Conservation (phyloP, 2,888 invertebrate genomes). For the Plemyria rubiginata region DNA sequence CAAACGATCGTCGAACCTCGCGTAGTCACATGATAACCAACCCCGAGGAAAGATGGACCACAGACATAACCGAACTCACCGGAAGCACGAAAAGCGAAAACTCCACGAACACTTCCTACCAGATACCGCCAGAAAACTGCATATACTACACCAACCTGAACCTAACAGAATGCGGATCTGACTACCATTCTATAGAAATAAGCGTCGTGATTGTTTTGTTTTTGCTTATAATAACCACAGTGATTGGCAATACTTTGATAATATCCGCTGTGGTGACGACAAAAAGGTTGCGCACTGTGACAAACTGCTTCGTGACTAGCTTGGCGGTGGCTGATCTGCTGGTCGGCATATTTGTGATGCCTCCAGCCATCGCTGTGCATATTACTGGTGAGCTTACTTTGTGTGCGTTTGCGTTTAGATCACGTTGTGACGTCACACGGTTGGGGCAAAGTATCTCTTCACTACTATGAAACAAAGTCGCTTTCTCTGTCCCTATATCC, state of each 20-base stretch:
- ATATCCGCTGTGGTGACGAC: constrained; percentile 95
- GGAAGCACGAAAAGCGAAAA: constrained; percentile 67
- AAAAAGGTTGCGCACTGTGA: constrained; percentile 94
- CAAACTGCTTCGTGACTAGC: constrained; percentile 98
- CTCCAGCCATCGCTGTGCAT: constrained; percentile 95
- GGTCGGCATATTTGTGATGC: constrained; percentile 97
- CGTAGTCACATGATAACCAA: constrained; percentile 69
- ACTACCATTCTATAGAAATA: constrained; percentile 80
- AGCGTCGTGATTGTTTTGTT: constrained; percentile 87
- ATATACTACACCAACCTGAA: constrained; percentile 37
- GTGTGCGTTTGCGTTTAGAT: too few species aligned
- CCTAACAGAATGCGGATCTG: constrained; percentile 39
- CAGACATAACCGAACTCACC: constrained; percentile 58
- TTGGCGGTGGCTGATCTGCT: constrained; percentile 96
- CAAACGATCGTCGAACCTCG: constrained; percentile 3
- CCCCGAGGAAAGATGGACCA: constrained; percentile 67
- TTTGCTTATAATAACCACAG: constrained; percentile 89
- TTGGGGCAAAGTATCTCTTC: too few species aligned
- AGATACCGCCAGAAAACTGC: constrained; percentile 50
- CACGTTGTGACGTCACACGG: too few species aligned
- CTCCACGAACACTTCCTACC: constrained; percentile 59
- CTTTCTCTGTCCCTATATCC: too few species aligned
- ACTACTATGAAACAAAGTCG: too few species aligned
- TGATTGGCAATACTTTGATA: constrained; percentile 95
- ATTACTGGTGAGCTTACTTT: constrained; percentile 93